Evolutionary conservation across 2,113 vertebrate species (phyloP).

Genomic region (Hippocampus guttulatus): DNA sequence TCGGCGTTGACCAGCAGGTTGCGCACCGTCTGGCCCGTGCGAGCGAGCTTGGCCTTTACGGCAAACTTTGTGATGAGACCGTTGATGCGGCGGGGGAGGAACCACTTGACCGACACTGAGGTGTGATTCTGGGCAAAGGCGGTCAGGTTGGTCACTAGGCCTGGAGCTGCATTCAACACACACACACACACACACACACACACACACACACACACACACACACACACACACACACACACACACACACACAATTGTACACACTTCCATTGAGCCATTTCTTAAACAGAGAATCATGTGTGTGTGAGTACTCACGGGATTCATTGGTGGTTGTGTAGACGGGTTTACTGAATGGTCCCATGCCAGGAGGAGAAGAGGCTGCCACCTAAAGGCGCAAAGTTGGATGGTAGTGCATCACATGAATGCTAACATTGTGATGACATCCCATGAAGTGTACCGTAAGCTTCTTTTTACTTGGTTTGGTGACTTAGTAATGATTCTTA

Average conservation of each 20-base stretch:
- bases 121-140: conserved; percentile 85
- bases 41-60: conserved; percentile 89
- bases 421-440: no score
- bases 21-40: conserved; percentile 81
- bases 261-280: conserved; percentile 5
- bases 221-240: conserved; percentile 9
- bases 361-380: conserved; percentile 83
- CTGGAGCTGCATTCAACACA: conserved; percentile 78
- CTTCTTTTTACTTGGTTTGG: not conserved
- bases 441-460: no score
- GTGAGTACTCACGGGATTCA: conserved; percentile 84
- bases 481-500: not conserved
- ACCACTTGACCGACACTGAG: conserved; percentile 88
- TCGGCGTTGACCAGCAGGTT: conserved; percentile 85
- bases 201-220: no score
- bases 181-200: no score
- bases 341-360: conserved; percentile 82
- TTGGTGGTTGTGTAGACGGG: conserved; percentile 89
- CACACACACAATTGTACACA: conserved; percentile 29
- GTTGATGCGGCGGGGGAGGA: conserved; percentile 88
- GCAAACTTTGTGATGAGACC: conserved; percentile 95
- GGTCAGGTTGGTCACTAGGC: conserved; percentile 90
- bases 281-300: not conserved
- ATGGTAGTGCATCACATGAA: not conserved
- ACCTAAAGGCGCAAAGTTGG: conserved; percentile 69